Base-by-base conservation (phyloP, 2,888 invertebrate genomes). In the Erebia aethiops region DNA sequence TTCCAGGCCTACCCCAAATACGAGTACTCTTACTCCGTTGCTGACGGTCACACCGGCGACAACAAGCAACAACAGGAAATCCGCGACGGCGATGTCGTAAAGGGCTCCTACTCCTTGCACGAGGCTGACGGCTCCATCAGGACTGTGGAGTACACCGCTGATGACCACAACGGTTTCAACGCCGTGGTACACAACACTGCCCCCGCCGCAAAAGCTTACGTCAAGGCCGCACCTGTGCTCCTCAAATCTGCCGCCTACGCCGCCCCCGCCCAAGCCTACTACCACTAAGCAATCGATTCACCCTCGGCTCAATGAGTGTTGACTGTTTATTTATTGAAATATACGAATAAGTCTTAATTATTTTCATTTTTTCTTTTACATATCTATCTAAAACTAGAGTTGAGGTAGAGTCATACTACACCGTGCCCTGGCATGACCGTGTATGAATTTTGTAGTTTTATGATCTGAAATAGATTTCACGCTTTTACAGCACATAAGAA, bases 31-130 rank as follows among this genome's bases (percentile, higher is more conserved):
- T 94, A 95, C 88, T 93, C 93, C 41, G 94, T 95, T 1, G 88
- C 93, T 75, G 94, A 94, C 81, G 86, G 90, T 21, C 93, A 94
- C 84, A 94, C 94, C 81, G 94, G 94, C 61, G 94, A 95, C 87
- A 89, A 92, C 85, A 94, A 94, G 86, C 88, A 89, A 73, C 94
- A 94, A 83, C 91, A 93, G 74, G 94, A 94, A 78, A 77, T 80
- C 75, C 87, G 90, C 72, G 93, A 73, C 77, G 94, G 94, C 58
- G 94, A 94, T 77, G 91, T 88, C 1, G 94, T 94, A 75, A 92
- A 92, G 81, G 94, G 94, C 78, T 88, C 90, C 14, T 94, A 94
- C 89, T 92, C 93, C 18, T 84, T 94, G 78, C 90, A 91, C 75
- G 94, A 94, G 80, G 92, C 94, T 64, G 94, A 94, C 80, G 94